These are phyloP conservation scores for Phataginus tricuspis DNA, from an alignment of 2,797 vertebrate species.

Conservation along the genomic window DNA sequence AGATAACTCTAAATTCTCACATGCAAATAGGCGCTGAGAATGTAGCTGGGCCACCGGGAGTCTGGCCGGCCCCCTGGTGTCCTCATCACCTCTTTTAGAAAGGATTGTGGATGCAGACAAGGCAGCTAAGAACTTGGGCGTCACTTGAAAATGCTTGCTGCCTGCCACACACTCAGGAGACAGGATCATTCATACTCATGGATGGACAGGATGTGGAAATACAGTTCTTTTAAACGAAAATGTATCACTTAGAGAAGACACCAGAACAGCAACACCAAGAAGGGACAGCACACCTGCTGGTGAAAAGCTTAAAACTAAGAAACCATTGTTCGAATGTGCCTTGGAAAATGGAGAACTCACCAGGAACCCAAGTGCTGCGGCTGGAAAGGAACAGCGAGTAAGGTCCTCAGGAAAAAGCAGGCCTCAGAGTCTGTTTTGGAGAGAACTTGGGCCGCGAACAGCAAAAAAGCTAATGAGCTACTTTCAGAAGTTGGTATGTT, in stretches of 20 bases:
- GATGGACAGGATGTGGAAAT: constrained; percentile 15
- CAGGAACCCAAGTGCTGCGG: constrained; percentile 16
- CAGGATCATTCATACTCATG: constrained; percentile 10
- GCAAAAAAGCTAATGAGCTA: constrained; percentile 37
- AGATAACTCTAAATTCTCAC: constrained; percentile 51
- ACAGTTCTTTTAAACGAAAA: constrained; percentile 50
- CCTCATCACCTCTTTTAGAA: background rate
- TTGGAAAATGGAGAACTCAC: constrained; percentile 49
- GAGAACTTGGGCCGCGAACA: background rate
- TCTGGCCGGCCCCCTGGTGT: constrained; percentile 4
- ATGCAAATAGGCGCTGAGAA: constrained; percentile 62
- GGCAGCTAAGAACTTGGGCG: constrained; percentile 30
- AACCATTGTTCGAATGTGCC: constrained; percentile 29
- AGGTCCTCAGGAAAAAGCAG: constrained; percentile 35
- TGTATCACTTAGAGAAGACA: constrained; percentile 42
- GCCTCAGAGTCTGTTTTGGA: constrained; percentile 36
- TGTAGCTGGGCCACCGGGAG: constrained; percentile 20
- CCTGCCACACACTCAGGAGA: constrained; percentile 47
- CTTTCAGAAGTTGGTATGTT: constrained; percentile 18
- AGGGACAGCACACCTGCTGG: constrained; percentile 22
- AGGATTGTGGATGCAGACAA: constrained; percentile 5
- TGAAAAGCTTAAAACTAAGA: constrained; percentile 52
- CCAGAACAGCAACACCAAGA: constrained; percentile 45
- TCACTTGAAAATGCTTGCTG: constrained; percentile 59
- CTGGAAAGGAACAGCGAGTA: constrained; percentile 19